Percentiles rank a stretch among this genome's conserved stretches.
Conservation (phyloP, 2,888 invertebrate genomes). For the Lycocerus yunnanus region DNA sequence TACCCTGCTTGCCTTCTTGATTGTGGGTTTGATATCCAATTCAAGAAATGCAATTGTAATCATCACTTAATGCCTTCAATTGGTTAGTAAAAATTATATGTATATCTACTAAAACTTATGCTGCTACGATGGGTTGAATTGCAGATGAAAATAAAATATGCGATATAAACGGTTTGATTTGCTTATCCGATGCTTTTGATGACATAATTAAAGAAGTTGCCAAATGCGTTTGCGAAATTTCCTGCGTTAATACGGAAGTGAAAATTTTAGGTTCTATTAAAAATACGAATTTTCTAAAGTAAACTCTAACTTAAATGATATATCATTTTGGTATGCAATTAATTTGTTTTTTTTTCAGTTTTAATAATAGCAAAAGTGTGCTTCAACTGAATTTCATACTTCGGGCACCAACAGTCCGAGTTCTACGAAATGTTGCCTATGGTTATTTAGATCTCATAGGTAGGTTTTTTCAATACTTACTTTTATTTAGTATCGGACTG, state of each 20-base stretch:
- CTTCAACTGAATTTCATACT: slow-evolving; percentile 24
- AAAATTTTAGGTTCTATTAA: slow-evolving; percentile 2
- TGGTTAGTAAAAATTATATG: slow-evolving; percentile 4
- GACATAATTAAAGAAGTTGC: not conserved
- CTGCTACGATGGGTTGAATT: not conserved
- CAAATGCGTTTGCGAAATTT: slow-evolving; percentile 5
- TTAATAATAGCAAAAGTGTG: not conserved
- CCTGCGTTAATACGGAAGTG: slow-evolving; percentile 10
- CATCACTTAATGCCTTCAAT: slow-evolving; percentile 18
- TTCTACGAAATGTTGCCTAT: slow-evolving; percentile 21
- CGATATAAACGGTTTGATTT: slow-evolving; percentile 17
- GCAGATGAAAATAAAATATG: slow-evolving; percentile 10
- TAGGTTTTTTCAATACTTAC: not conserved
- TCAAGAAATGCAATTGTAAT: slow-evolving; percentile 18
- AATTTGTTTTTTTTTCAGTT: slow-evolving; percentile 1
- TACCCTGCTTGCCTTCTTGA: slow-evolving; percentile 65
- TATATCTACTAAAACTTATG: not conserved
- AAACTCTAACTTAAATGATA: too few relatives aligned
- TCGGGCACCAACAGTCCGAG: slow-evolving; percentile 24
- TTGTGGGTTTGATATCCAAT: slow-evolving; percentile 57
- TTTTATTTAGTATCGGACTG: too few relatives aligned
- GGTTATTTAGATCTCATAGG: slow-evolving; percentile 27
- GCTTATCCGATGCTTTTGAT: not conserved
- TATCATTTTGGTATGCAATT: too few relatives aligned
- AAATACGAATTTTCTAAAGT: not conserved